Percentiles rank a stretch among this genome's conserved stretches.
phyloP scores from a whole-genome alignment of 2,888 invertebrate species.

The Pegoplata infirma region DNA sequence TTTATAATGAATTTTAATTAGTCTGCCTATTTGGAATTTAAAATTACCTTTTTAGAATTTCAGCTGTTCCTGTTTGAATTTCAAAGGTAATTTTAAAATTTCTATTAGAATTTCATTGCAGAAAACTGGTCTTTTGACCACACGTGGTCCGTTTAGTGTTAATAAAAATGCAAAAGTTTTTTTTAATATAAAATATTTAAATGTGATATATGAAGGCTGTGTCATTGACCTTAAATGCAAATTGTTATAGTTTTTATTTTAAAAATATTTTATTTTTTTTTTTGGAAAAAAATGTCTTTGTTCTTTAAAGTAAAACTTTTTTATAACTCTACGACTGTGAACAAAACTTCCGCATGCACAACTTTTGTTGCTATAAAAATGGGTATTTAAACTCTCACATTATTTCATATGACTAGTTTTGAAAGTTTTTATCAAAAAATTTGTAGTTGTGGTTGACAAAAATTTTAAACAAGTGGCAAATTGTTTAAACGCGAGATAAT shows the following conservation, averaged over 20 bases:
- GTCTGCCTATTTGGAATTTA: too few species aligned
- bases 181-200: constrained; percentile 25
- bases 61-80: too few species aligned
- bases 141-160: too few species aligned
- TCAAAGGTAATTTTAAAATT: too few species aligned
- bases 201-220: constrained; percentile 66
- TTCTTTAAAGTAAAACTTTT: neutral
- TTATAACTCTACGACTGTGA: neutral
- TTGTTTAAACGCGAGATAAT: too few species aligned
- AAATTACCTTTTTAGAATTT: too few species aligned
- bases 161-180: neutral
- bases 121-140: too few species aligned
- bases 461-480: too few species aligned
- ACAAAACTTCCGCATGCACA: constrained; percentile 29
- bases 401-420: neutral
- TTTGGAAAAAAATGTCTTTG: constrained; percentile 26
- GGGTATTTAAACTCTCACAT: constrained; percentile 15
- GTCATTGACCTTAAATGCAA: constrained; percentile 74
- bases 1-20: too few species aligned
- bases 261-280: constrained; percentile 10
- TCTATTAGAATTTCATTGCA: too few species aligned
- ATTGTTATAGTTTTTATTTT: constrained; percentile 56
- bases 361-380: neutral
- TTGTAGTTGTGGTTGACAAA: too few species aligned
- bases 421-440: neutral